A percentile compares a stretch with the other conserved stretches of the same genome.
phyloP scores from a whole-genome alignment of 2,888 invertebrate species.

The Amiota mariae region DNA sequence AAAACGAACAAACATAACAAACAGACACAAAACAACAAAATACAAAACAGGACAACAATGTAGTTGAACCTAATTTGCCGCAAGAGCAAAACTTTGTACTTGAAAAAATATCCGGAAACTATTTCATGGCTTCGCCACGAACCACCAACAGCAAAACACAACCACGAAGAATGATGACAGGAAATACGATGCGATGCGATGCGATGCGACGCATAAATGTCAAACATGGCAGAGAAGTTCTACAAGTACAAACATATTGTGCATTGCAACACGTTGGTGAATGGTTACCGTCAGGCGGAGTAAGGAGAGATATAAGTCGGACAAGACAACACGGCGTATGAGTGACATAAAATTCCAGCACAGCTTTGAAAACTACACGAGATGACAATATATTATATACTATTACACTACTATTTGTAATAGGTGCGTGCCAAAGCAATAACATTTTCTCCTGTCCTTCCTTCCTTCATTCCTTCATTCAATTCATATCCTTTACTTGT shows the following conservation, averaged over 20 bases:
- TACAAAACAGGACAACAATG: too few relatives aligned
- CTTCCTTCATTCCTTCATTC: too few relatives aligned
- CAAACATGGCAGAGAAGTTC: constrained; percentile 18
- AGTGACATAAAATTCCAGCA: neutral
- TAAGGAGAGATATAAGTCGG: neutral
- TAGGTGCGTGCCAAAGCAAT: neutral
- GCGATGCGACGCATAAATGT: constrained; percentile 20
- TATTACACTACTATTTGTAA: too few relatives aligned
- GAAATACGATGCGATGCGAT: constrained; percentile 7
- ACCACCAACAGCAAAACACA: neutral
- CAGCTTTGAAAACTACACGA: neutral
- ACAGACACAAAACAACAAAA: constrained; percentile 8
- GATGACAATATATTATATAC: neutral
- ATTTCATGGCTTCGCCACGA: constrained; percentile 11
- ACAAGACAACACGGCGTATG: neutral
- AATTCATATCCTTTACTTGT: too few relatives aligned
- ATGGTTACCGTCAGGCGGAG: neutral
- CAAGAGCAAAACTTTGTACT: constrained; percentile 25
- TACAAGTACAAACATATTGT: constrained; percentile 17
- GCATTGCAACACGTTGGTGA: constrained; percentile 28
- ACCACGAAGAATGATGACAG: neutral
- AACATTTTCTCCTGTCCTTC: too few relatives aligned
- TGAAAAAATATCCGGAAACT: constrained; percentile 2
- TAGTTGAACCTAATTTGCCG: constrained; percentile 30
- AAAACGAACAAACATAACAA: neutral